Conservation (phyloP, 1,140 invertebrate species). For the Drosophila ananassae region DNA sequence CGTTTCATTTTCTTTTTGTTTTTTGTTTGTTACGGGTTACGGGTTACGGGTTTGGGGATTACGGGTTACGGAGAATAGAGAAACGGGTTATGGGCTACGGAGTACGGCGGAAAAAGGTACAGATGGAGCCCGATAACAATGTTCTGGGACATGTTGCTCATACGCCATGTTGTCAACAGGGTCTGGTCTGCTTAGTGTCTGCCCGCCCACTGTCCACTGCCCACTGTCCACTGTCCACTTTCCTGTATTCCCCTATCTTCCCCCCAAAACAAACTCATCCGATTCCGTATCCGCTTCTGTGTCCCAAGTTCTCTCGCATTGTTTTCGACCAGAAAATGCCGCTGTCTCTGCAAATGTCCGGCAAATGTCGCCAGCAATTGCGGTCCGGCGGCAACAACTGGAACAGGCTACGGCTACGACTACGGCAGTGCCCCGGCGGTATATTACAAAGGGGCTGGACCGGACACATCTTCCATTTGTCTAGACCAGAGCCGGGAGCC, state of each 20-base stretch:
- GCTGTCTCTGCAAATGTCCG: conserved; percentile 32
- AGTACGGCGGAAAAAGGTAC: background rate
- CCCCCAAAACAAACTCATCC: background rate
- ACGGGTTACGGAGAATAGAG: too few relatives aligned
- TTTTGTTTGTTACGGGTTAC: background rate
- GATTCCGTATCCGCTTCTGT: conserved; percentile 2
- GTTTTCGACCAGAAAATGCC: conserved; percentile 37
- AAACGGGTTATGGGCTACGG: background rate
- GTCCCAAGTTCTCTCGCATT: conserved; percentile 16
- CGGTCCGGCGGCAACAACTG: conserved; percentile 26
- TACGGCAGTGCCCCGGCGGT: background rate
- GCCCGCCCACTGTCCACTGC: conserved; percentile 14
- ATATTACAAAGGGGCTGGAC: conserved; percentile 42
- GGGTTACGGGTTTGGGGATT: background rate
- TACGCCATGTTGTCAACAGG: conserved; percentile 61
- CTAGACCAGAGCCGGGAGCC: conserved; percentile 24
- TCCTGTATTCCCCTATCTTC: background rate
- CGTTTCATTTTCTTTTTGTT: background rate
- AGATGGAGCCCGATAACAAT: conserved; percentile 36
- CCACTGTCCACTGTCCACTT: background rate
- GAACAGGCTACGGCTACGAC: conserved; percentile 12
- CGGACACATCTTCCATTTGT: conserved; percentile 51
- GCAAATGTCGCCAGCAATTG: conserved; percentile 31
- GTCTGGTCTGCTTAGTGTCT: conserved; percentile 75
- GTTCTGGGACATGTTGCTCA: conserved; percentile 50